Evolutionary conservation across 1,140 invertebrate genomes (phyloP).

Genomic region (Drosophila triauraria): DNA sequence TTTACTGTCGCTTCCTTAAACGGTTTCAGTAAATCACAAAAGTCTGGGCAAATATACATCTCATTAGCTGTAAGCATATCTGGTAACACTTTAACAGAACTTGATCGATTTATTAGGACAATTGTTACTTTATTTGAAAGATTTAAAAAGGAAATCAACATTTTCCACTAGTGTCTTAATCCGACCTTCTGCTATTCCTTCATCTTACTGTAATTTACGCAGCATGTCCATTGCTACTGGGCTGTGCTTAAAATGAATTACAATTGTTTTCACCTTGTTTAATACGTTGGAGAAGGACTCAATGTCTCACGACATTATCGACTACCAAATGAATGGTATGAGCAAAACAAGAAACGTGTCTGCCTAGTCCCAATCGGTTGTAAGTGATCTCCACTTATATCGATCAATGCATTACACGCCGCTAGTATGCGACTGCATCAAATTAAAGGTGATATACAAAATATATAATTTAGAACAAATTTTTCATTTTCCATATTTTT

Average conservation of each 20-base stretch:
- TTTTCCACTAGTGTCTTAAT: conserved; percentile 27
- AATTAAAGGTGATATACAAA: too few relatives aligned
- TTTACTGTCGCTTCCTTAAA: conserved; percentile 21
- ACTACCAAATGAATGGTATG: conserved; percentile 31
- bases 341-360: conserved; percentile 23
- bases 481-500: too few relatives aligned
- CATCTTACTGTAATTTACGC: conserved; percentile 24
- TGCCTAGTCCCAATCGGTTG: background rate
- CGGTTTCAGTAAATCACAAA: conserved; percentile 16
- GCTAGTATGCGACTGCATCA: too few relatives aligned
- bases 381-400: too few relatives aligned
- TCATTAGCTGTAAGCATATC: conserved; percentile 4
- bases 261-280: conserved; percentile 24
- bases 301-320: conserved; percentile 28
- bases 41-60: conserved; percentile 8
- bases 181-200: conserved; percentile 25
- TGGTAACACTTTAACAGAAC: conserved; percentile 17
- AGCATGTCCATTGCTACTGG: conserved; percentile 29
- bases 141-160: conserved; percentile 16
- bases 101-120: conserved; percentile 18
- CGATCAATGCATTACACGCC: too few relatives aligned
- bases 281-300: conserved; percentile 24
- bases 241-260: conserved; percentile 28
- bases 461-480: too few relatives aligned
- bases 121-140: conserved; percentile 24